Evolutionary conservation across 2,797 vertebrate species (phyloP), one percentile per base, ranked within the genome.

Genomic region (Hippopotamyrus pictus): DNA sequence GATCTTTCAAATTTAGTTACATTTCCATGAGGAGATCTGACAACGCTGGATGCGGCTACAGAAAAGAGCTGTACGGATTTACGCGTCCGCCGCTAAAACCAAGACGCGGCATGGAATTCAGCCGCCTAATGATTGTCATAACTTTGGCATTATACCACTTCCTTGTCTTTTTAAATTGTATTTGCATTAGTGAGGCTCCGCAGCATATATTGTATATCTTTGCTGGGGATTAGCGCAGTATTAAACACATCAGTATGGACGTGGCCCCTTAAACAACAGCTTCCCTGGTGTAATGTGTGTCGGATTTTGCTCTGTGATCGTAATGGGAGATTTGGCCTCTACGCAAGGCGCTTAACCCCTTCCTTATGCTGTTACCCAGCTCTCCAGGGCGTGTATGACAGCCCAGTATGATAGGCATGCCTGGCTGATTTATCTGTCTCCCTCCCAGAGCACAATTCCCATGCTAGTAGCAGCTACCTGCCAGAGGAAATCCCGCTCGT

Each of bases 221-320:
- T 82, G 76, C 19, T 46, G 76, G 41, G 76, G 76, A 82, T 82
- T 82, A 82, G 76, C 17, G 2, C 1, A 46, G 76, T 5, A 22
- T 82, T 46, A 82, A 82, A 22, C 37, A 46, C 76, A 82, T 46
- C 41, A 82, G 6, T n/a, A 82, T 46, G 76, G 19, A 44, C 19
- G 19, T n/a, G 76, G 37, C 76, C 37, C 76, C 8, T 0, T 37
- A 46, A 44, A 86, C 90, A 33, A 89, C 92, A 93, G 90, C 89
- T 90, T 82, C 44, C 76, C 76, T 46, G 17, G 7, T 82, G 41
- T 41, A 82, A 82, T 90, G 1, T 82, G 41, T 44, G 41, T 46
- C 19, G 44, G 37, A 82, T 46, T 82, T 82, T 0, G 2, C 14
- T 41, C 37, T n/a, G 19, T 79, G 29, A 82, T 82, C 7, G 37